These are phyloP conservation scores for Scalopus aquaticus DNA, from an alignment of 2,113 vertebrate species.

Conservation along the genomic window DNA sequence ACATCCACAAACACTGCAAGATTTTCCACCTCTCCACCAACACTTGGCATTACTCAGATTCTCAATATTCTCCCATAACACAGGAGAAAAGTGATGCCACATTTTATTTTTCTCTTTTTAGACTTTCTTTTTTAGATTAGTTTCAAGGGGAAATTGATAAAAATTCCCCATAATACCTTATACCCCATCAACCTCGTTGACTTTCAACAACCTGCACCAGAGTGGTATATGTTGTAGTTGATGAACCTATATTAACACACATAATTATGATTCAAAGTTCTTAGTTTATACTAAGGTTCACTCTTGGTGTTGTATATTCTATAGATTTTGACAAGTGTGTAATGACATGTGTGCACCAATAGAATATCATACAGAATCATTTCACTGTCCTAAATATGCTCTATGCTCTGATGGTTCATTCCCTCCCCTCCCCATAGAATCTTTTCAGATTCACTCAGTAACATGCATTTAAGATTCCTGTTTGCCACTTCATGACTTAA, in stretches of 20 bases:
- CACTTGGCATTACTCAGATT: neutral
- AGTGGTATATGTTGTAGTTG: neutral
- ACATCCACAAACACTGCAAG: neutral
- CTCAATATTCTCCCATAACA: neutral
- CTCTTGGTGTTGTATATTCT: neutral
- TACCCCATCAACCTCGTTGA: neutral
- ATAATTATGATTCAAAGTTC: neutral
- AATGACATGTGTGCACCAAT: neutral
- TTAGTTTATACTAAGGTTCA: neutral
- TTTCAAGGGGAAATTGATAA: neutral
- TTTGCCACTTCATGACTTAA: neutral
- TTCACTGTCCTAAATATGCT: neutral
- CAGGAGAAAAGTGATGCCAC: neutral
- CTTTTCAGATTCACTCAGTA: neutral
- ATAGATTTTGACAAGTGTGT: neutral
- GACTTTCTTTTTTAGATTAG: neutral
- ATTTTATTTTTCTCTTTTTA: neutral
- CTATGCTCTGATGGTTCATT: neutral
- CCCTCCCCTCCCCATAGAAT: neutral
- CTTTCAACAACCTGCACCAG: neutral
- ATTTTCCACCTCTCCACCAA: no score
- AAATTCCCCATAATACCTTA: neutral
- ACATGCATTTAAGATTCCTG: neutral
- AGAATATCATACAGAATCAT: neutral
- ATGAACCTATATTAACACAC: neutral